A percentile compares a stretch with the other conserved stretches of the same genome.
phyloP scores from a whole-genome alignment of 1,140 invertebrate genomes.

The Hypothenemus hampei region DNA sequence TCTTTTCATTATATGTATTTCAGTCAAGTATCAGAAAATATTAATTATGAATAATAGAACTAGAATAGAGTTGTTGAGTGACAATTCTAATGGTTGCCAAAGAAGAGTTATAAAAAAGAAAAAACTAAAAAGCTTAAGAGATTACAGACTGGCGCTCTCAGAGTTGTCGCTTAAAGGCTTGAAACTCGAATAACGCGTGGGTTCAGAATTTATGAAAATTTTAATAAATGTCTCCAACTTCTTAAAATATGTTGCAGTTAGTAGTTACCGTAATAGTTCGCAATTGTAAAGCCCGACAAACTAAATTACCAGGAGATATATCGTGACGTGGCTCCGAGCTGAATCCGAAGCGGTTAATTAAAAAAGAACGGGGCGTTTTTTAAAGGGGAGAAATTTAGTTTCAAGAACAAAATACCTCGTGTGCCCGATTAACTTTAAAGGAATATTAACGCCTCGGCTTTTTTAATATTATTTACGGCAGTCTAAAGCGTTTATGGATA shows the following conservation, averaged over 20 bases:
- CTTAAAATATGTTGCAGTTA: constrained; percentile 16
- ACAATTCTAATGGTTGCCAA: no score
- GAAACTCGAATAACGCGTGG: constrained; percentile 11
- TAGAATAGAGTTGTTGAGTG: no score
- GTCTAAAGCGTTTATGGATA: neutral
- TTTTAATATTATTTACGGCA: constrained; percentile 1
- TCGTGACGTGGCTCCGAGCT: constrained; percentile 6
- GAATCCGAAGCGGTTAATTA: constrained; percentile 13
- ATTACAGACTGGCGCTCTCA: no score
- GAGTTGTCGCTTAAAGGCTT: no score
- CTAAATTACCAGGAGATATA: constrained; percentile 22
- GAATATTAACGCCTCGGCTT: neutral
- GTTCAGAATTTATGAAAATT: constrained; percentile 17
- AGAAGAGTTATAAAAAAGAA: no score
- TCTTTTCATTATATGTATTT: no score
- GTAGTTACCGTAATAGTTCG: constrained; percentile 16
- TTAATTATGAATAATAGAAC: no score
- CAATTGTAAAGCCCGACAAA: constrained; percentile 17
- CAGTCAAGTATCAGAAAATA: no score
- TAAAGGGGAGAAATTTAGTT: neutral
- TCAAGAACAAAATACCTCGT: constrained; percentile 1
- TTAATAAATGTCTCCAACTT: constrained; percentile 21
- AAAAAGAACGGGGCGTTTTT: constrained; percentile 9
- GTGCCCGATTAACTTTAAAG: neutral
- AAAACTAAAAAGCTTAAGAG: no score